These are phyloP conservation scores for Mola mola DNA, from an alignment of 2,113 vertebrate genomes.

Conservation along the genomic window DNA sequence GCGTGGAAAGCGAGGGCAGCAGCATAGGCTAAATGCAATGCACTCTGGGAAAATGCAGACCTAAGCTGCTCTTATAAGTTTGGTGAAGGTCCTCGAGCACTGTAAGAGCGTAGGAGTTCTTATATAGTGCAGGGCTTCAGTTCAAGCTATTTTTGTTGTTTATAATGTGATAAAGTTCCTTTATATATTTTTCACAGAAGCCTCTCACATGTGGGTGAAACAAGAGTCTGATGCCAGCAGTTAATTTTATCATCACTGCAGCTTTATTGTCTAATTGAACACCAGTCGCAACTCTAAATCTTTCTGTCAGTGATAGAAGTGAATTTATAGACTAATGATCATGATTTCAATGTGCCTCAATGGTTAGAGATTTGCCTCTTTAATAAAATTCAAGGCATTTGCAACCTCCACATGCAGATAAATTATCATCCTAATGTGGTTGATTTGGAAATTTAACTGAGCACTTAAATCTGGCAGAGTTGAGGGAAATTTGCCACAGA, in stretches of 20 bases:
- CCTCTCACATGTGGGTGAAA: constrained; percentile 7
- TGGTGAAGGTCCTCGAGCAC: constrained; percentile 29
- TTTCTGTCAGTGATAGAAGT: constrained; percentile 15
- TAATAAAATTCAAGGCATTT: constrained; percentile 15
- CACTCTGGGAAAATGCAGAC: constrained; percentile 47
- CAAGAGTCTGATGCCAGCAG: too few species aligned
- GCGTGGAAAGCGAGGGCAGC: constrained; percentile 35
- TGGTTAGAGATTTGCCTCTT: background rate
- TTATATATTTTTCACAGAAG: background rate
- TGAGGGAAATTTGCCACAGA: background rate
- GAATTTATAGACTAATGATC: constrained; percentile 15
- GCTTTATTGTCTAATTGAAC: constrained; percentile 22
- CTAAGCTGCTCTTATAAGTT: constrained; percentile 55
- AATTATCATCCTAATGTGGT: constrained; percentile 30
- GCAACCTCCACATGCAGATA: constrained; percentile 21
- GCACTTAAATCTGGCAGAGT: constrained; percentile 3
- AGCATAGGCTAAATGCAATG: constrained; percentile 34
- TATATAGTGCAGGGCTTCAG: background rate
- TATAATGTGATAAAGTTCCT: constrained; percentile 17
- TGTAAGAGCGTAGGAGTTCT: constrained; percentile 10
- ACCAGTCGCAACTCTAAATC: constrained; percentile 17
- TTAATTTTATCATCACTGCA: too few species aligned
- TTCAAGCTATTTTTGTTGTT: constrained; percentile 30
- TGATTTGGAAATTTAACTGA: constrained; percentile 31
- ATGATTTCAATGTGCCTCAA: constrained; percentile 34